Evolutionary conservation across 2,797 vertebrate species (phyloP).

Genomic region (Sylvia borin): DNA sequence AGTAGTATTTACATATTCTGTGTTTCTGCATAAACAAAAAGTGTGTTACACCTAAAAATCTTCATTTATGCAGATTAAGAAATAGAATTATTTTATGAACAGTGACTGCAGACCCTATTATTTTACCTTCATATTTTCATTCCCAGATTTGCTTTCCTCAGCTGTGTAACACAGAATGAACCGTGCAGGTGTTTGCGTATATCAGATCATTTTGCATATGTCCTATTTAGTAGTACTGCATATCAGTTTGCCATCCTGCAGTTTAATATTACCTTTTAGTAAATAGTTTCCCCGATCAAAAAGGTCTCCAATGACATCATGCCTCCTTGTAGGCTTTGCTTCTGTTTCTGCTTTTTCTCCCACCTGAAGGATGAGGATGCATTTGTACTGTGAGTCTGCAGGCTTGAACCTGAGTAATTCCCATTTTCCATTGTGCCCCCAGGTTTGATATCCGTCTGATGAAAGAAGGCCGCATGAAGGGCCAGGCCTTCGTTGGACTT

Average conservation of each 20-base stretch:
- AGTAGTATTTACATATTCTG: background rate
- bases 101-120: background rate
- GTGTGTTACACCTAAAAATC: background rate
- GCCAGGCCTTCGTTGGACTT: constrained; percentile 96
- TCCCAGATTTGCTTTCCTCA: background rate
- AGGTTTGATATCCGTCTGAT: constrained; percentile 98
- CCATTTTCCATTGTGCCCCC: background rate
- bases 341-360: background rate
- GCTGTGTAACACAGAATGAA: background rate
- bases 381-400: background rate
- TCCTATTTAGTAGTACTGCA: background rate
- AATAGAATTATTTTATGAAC: background rate
- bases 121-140: background rate
- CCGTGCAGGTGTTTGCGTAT: background rate
- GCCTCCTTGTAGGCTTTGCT: background rate
- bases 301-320: background rate
- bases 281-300: background rate
- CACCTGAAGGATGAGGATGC: background rate
- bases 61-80: background rate
- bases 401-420: background rate
- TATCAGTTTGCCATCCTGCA: background rate
- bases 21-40: background rate
- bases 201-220: background rate
- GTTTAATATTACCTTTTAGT: background rate
- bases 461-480: constrained; percentile 99